Conservation (phyloP, 2,797 vertebrate genomes). For the Sebastes nivosus region DNA sequence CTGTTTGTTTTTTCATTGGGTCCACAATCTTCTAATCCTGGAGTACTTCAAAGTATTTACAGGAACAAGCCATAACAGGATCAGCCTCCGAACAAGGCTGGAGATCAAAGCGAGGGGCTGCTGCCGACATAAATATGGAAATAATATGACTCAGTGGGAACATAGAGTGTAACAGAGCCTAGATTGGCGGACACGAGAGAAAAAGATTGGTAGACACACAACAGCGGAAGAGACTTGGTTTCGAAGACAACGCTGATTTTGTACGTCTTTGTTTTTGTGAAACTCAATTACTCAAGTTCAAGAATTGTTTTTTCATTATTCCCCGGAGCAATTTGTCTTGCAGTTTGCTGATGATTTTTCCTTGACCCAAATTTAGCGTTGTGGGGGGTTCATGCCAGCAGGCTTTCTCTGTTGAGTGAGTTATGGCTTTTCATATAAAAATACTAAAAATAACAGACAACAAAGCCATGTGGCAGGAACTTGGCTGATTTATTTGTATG, state of each 20-base stretch:
- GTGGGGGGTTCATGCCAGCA: slow-evolving; percentile 28
- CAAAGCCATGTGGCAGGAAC: slow-evolving; percentile 34
- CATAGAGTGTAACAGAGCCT: slow-evolving; percentile 50
- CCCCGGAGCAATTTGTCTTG: slow-evolving; percentile 43
- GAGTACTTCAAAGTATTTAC: slow-evolving; percentile 80
- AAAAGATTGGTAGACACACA: slow-evolving; percentile 35
- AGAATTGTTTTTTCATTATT: slow-evolving; percentile 8
- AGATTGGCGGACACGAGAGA: slow-evolving; percentile 46
- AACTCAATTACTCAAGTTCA: slow-evolving; percentile 23
- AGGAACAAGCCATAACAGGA: slow-evolving; percentile 79
- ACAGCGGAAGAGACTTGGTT: slow-evolving; percentile 24
- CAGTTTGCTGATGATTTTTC: slow-evolving; percentile 39
- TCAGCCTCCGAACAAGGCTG: slow-evolving; percentile 67
- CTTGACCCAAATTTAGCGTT: slow-evolving; percentile 31
- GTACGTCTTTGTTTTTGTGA: slow-evolving; percentile 30
- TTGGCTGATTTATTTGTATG: slow-evolving; percentile 33
- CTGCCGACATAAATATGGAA: slow-evolving; percentile 78
- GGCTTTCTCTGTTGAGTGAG: slow-evolving; percentile 29
- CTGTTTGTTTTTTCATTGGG: slow-evolving; percentile 78
- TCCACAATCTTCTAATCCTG: slow-evolving; percentile 76
- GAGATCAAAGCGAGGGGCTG: slow-evolving; percentile 70
- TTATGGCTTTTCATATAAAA: slow-evolving; percentile 43
- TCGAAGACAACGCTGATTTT: slow-evolving; percentile 34
- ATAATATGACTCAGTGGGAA: slow-evolving; percentile 78
- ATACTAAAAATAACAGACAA: slow-evolving; percentile 44